Base-by-base conservation (phyloP, 2,797 vertebrate genomes). In the Pseudopleuronectes americanus region DNA sequence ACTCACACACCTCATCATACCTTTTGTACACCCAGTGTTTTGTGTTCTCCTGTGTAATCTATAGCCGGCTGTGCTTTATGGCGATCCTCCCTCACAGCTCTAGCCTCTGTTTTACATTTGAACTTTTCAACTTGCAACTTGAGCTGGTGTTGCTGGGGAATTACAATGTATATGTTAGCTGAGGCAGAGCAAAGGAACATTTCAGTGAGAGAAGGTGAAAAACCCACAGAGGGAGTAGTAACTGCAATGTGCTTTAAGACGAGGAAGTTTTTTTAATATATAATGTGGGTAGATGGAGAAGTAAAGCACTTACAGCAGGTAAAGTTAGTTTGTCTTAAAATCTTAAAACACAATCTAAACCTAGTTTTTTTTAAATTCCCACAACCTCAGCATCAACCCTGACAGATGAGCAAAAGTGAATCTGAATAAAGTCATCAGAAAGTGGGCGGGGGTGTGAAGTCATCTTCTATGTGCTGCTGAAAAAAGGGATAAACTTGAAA, bases 111-210 rank as follows among this genome's bases (percentile, higher is more conserved):
- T 87, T 90, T 82, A 87, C 79, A 84, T 89, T 77, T 89, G 81
- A 91, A 92, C 91, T 91, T 85, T 93, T 92, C 88, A 93, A 91
- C 91, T 87, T 74, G 74, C 65, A 81, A 76, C 83, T 74, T 6
- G 41, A 83, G 85, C 64, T 51, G 58, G 28, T 58, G 61, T 66
- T 62, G 66, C 75, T 4, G 41, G 65, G 72, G 79, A 86, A 83
- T 87, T 81, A 53, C 60, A 80, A 83, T 67, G 69, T 79, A 79
- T 69, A 76, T 6, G 57, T 76, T 73, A 48, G 58, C 57, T 22
- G 12, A 62, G 17, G 59, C 48, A 61, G 73, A 65, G 24, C 13
- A 36, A 64, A 64, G 59, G 23, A 62, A 73, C 51, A 74, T 69
- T 9, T 67, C 55, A 84, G 64, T 45, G 68, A 38, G 57, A 74